Conservation (phyloP, 1,140 invertebrate species). For the Trissolcus basalis region DNA sequence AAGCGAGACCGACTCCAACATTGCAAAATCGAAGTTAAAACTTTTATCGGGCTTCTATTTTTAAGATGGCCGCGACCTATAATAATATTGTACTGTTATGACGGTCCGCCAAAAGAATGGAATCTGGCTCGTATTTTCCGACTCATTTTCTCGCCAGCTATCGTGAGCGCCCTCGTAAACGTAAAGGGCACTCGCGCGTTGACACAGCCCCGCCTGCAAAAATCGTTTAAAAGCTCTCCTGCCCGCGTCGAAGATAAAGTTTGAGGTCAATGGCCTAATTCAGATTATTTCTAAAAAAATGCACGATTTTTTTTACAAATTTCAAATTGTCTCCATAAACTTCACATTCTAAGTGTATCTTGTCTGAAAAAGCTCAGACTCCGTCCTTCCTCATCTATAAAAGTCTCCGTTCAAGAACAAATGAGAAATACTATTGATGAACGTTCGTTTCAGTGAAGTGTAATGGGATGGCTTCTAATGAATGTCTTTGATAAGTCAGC, state of each 20-base stretch:
- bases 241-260: slow-evolving; percentile 28
- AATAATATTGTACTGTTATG: slow-evolving; percentile 42
- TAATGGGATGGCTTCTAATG: slow-evolving; percentile 45
- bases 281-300: slow-evolving; percentile 17
- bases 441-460: slow-evolving; percentile 48
- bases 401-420: slow-evolving; percentile 47
- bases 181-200: slow-evolving; percentile 68
- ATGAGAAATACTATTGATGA: slow-evolving; percentile 51
- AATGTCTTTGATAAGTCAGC: slow-evolving; percentile 54
- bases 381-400: slow-evolving; percentile 42
- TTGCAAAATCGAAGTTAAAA: slow-evolving; percentile 48
- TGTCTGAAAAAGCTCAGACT: slow-evolving; percentile 36
- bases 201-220: slow-evolving; percentile 34
- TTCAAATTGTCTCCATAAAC: background rate
- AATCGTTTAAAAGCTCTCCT: slow-evolving; percentile 44
- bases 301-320: background rate
- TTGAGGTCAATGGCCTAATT: slow-evolving; percentile 15
- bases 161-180: slow-evolving; percentile 64
- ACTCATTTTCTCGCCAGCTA: slow-evolving; percentile 67
- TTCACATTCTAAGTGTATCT: too few species aligned
- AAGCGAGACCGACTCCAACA: slow-evolving; percentile 22
- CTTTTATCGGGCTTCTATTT: slow-evolving; percentile 61
- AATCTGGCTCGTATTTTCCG: slow-evolving; percentile 66
- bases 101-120: slow-evolving; percentile 44
- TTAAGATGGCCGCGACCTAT: slow-evolving; percentile 34